phyloP scores from a whole-genome alignment of 1,140 invertebrate genomes.

The Vanessa atalanta region DNA sequence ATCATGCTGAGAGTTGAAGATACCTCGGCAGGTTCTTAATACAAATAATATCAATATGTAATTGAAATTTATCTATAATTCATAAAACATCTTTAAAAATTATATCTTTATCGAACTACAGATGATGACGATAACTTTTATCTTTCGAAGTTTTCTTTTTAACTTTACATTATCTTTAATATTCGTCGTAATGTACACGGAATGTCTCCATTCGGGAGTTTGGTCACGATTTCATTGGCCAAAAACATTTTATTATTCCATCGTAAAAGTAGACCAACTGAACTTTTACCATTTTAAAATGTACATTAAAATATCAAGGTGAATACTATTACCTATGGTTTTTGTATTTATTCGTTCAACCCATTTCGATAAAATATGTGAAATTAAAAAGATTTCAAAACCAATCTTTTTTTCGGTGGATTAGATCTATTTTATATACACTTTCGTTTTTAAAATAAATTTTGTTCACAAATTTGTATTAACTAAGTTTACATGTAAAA shows the following conservation, averaged over 20 bases:
- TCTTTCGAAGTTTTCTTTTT: background rate
- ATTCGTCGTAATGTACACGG: background rate
- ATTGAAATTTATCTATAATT: no score
- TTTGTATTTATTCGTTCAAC: background rate
- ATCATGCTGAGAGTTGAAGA: no score
- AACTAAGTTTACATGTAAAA: no score
- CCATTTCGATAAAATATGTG: no score
- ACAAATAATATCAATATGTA: no score
- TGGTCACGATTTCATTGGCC: constrained; percentile 3
- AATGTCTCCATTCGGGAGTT: constrained; percentile 1
- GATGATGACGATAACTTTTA: constrained; percentile 8
- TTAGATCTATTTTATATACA: background rate
- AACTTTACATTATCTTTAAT: constrained; percentile 14
- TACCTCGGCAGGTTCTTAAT: no score
- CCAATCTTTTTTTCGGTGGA: background rate
- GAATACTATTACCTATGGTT: background rate
- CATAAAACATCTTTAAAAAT: background rate
- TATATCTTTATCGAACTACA: background rate
- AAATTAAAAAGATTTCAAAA: no score
- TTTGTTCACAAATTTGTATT: no score
- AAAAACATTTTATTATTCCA: constrained; percentile 14
- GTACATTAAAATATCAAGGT: constrained; percentile 25
- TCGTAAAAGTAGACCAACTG: constrained; percentile 8
- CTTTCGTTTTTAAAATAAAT: no score
- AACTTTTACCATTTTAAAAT: constrained; percentile 16